A percentile compares a stretch with the other conserved stretches of the same genome.
Evolutionary conservation across 1,140 invertebrate genomes (phyloP).

Genomic region (Zaprionus ornatus): DNA sequence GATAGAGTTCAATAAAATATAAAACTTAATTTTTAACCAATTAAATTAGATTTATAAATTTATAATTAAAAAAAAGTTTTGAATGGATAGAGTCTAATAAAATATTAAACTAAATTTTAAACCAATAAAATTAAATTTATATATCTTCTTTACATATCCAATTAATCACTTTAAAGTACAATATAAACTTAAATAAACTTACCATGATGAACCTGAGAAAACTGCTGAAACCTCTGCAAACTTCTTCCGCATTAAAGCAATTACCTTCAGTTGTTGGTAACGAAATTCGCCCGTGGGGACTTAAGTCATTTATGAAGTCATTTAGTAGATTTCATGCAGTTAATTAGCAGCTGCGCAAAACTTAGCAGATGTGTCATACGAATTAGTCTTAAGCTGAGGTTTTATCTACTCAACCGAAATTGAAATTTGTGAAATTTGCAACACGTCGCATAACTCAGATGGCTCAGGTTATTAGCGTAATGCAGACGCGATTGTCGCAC

Average conservation of each 20-base stretch:
- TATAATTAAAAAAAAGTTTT: too few relatives aligned
- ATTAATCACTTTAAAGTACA: too few relatives aligned
- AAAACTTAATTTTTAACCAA: too few relatives aligned
- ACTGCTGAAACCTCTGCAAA: not conserved
- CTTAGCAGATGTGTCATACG: conserved; percentile 11
- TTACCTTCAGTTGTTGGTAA: not conserved
- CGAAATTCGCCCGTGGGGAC: not conserved
- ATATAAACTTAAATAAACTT: too few relatives aligned
- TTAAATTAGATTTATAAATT: too few relatives aligned
- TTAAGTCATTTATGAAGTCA: not conserved
- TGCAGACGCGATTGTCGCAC: conserved; percentile 69
- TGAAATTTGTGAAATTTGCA: conserved; percentile 47
- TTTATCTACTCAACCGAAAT: conserved; percentile 24
- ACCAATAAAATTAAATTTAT: too few relatives aligned
- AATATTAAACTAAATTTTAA: too few relatives aligned
- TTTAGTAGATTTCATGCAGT: conserved; percentile 26
- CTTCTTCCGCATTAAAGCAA: not conserved
- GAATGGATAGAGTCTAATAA: too few relatives aligned
- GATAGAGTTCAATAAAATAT: too few relatives aligned
- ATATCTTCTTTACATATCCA: too few relatives aligned
- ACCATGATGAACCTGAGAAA: too few relatives aligned
- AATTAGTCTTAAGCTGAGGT: conserved; percentile 36
- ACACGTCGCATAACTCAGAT: conserved; percentile 59
- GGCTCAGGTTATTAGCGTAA: conserved; percentile 76
- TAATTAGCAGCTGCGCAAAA: conserved; percentile 49